These are phyloP conservation scores for Anoplolepis gracilipes DNA, from an alignment of 1,140 invertebrate species.

Conservation along the genomic window DNA sequence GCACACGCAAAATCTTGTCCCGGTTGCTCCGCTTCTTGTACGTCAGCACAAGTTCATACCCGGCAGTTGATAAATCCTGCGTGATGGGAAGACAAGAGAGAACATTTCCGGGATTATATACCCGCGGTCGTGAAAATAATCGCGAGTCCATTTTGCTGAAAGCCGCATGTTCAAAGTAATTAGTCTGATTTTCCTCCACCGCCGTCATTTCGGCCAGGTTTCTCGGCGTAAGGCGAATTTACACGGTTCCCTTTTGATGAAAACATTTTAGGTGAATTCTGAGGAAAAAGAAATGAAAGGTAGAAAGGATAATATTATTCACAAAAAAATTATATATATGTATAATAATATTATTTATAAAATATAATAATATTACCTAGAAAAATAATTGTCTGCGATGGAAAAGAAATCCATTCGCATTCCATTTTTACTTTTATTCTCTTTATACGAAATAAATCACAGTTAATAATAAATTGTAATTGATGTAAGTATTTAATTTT, in stretches of 20 bases:
- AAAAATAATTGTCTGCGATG: slow-evolving; percentile 4
- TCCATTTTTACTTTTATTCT: not conserved
- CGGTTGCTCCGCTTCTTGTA: slow-evolving; percentile 33
- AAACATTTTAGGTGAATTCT: slow-evolving; percentile 22
- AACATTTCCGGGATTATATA: slow-evolving; percentile 67
- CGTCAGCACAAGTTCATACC: slow-evolving; percentile 42
- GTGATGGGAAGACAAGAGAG: slow-evolving; percentile 30
- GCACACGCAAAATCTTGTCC: slow-evolving; percentile 45
- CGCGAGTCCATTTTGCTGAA: slow-evolving; percentile 73
- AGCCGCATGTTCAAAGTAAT: slow-evolving; percentile 73
- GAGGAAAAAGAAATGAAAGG: not conserved
- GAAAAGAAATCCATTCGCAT: not conserved
- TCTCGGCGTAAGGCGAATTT: slow-evolving; percentile 37
- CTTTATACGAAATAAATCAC: not conserved
- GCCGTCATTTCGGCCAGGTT: slow-evolving; percentile 13
- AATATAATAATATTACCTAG: too few species aligned
- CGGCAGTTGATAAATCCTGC: slow-evolving; percentile 23
- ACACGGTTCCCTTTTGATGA: slow-evolving; percentile 38
- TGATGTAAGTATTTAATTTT: not conserved
- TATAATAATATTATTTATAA: too few species aligned
- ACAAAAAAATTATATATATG: too few species aligned
- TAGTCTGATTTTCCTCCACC: slow-evolving; percentile 72
- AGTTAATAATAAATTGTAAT: not conserved
- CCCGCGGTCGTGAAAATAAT: slow-evolving; percentile 70
- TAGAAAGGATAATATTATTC: not conserved